Percentiles rank a stretch among this genome's conserved stretches.
phyloP scores from a whole-genome alignment of 2,888 invertebrate genomes.

The Drosophila greeni region DNA sequence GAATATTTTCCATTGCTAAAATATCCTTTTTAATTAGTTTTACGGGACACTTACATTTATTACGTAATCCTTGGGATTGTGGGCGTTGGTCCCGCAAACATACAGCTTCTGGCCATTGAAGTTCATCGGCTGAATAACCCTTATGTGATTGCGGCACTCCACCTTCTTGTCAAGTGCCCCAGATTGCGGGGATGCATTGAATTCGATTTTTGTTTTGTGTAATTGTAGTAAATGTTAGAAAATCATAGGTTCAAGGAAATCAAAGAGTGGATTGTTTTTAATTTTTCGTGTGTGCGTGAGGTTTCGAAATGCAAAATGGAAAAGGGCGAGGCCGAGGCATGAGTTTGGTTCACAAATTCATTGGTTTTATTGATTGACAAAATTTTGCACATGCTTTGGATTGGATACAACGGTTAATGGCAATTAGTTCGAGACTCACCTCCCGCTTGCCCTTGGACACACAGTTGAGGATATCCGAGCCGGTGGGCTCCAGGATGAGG shows the following conservation, averaged over 20 bases:
- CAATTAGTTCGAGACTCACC: conserved; percentile 80
- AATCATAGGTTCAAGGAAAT: conserved; percentile 33
- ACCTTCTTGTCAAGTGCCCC: conserved; percentile 85
- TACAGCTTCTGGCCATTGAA: conserved; percentile 90
- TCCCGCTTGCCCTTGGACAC: conserved; percentile 97
- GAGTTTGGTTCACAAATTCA: conserved; percentile 33
- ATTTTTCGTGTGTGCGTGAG: conserved; percentile 4
- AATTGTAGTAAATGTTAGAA: conserved; percentile 35
- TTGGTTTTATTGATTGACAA: conserved; percentile 16
- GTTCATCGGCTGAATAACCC: conserved; percentile 95
- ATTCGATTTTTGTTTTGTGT: conserved; percentile 22
- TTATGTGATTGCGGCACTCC: conserved; percentile 95
- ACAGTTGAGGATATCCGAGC: conserved; percentile 89
- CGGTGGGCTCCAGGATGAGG: conserved; percentile 90
- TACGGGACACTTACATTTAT: conserved; percentile 88
- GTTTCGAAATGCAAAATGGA: conserved; percentile 19
- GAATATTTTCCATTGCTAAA: background rate
- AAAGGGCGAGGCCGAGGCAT: conserved; percentile 28
- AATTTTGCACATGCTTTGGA: conserved; percentile 35
- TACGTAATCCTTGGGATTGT: conserved; percentile 96
- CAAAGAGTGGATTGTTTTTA: conserved; percentile 2
- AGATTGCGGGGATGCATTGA: background rate
- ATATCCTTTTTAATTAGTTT: background rate
- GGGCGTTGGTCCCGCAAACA: conserved; percentile 96
- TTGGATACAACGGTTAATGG: conserved; percentile 1